phyloP scores from a whole-genome alignment of 2,797 vertebrate genomes.

The Tapera naevia region DNA sequence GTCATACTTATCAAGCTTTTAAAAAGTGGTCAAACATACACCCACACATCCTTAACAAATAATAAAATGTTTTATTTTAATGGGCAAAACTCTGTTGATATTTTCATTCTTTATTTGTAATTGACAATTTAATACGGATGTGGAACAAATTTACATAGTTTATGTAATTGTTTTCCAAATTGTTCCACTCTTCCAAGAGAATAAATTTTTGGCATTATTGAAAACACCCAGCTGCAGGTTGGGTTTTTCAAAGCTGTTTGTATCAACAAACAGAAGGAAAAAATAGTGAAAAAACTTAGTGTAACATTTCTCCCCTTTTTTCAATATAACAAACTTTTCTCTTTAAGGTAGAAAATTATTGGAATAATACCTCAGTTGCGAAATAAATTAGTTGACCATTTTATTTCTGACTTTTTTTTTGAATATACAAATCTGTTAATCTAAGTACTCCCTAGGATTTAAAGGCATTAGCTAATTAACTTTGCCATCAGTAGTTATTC shows the following conservation, averaged over 20 bases:
- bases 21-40: slow-evolving; percentile 47
- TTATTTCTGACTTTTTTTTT: neutral
- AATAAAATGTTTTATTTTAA: slow-evolving; percentile 42
- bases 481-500: neutral
- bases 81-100: slow-evolving; percentile 37
- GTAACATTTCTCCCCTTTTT: neutral
- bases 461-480: neutral
- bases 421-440: neutral
- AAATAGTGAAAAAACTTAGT: neutral
- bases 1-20: slow-evolving; percentile 45
- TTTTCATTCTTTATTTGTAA: slow-evolving; percentile 47
- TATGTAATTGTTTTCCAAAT: slow-evolving; percentile 76
- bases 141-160: slow-evolving; percentile 76
- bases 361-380: neutral
- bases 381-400: neutral
- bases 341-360: neutral
- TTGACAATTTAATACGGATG: slow-evolving; percentile 59
- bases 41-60: slow-evolving; percentile 31
- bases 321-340: neutral
- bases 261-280: slow-evolving; percentile 68
- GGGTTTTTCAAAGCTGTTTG: slow-evolving; percentile 83
- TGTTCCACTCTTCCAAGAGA: slow-evolving; percentile 77
- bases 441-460: neutral
- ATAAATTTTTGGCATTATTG: slow-evolving; percentile 84
- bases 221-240: slow-evolving; percentile 80